Percentiles rank a stretch among this genome's conserved stretches.
phyloP scores from a whole-genome alignment of 1,140 invertebrate species.

The Armadillidium nasatum region DNA sequence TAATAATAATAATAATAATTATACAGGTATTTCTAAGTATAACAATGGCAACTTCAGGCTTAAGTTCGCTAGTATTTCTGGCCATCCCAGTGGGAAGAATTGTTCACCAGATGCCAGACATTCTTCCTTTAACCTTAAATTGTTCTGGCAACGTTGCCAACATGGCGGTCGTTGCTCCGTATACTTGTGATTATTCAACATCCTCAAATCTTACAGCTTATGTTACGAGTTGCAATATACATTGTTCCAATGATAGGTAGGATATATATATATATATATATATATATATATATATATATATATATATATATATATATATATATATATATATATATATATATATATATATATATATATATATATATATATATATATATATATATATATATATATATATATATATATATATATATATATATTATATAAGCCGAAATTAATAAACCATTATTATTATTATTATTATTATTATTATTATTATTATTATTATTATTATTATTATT shows the following conservation, averaged over 20 bases:
- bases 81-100: slow-evolving; percentile 21
- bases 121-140: not conserved
- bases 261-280: not conserved
- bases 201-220: not conserved
- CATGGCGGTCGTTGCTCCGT: not conserved
- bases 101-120: not conserved
- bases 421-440: too few relatives aligned
- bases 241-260: not conserved
- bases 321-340: too few relatives aligned
- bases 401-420: too few relatives aligned
- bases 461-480: too few relatives aligned
- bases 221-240: not conserved
- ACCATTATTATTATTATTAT: too few relatives aligned
- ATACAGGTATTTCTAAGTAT: not conserved
- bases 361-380: too few relatives aligned
- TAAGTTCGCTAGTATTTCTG: not conserved
- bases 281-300: too few relatives aligned
- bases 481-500: too few relatives aligned
- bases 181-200: not conserved
- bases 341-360: too few relatives aligned
- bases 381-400: too few relatives aligned
- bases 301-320: too few relatives aligned
- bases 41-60: not conserved
- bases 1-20: not conserved
- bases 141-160: not conserved